Conservation (phyloP, 2,797 vertebrate genomes). For the Cetoscarus ocellatus region DNA sequence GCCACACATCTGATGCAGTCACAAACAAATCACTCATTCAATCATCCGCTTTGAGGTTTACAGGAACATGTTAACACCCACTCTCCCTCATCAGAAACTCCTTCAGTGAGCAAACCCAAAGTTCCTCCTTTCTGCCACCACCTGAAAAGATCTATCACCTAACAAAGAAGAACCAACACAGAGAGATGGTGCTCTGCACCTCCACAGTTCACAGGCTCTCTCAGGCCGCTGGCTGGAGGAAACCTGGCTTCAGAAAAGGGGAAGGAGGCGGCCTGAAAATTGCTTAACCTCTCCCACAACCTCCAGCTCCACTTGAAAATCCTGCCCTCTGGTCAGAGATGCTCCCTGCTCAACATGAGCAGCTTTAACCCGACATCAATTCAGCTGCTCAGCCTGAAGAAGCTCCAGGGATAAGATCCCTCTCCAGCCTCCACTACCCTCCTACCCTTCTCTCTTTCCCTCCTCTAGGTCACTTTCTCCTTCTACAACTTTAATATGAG, state of each 20-base stretch:
- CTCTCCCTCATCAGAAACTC: no score
- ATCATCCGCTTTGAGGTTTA: no score
- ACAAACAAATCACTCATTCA: no score
- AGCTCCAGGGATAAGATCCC: conserved; percentile 10
- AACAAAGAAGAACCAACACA: conserved; percentile 2
- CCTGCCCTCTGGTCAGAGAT: conserved; percentile 54
- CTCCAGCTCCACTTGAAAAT: conserved; percentile 42
- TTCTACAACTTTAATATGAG: background rate
- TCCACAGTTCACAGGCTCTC: conserved; percentile 19
- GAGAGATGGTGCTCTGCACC: background rate
- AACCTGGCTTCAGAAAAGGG: conserved; percentile 18
- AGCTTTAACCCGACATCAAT: conserved; percentile 42
- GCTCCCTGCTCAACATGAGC: conserved; percentile 31
- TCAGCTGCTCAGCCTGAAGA: conserved; percentile 30
- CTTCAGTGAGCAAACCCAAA: no score
- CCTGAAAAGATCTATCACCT: background rate
- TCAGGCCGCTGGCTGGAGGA: conserved; percentile 1
- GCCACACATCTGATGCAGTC: no score
- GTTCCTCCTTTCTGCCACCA: no score
- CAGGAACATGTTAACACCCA: no score
- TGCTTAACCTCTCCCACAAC: conserved; percentile 62
- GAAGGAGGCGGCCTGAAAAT: conserved; percentile 11
- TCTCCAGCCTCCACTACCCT: background rate
- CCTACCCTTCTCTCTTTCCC: background rate
- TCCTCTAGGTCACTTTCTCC: background rate